Evolutionary conservation across 2,888 invertebrate genomes (phyloP), one percentile per base, ranked within the genome.

Genomic region (Fabriciana adippe): DNA sequence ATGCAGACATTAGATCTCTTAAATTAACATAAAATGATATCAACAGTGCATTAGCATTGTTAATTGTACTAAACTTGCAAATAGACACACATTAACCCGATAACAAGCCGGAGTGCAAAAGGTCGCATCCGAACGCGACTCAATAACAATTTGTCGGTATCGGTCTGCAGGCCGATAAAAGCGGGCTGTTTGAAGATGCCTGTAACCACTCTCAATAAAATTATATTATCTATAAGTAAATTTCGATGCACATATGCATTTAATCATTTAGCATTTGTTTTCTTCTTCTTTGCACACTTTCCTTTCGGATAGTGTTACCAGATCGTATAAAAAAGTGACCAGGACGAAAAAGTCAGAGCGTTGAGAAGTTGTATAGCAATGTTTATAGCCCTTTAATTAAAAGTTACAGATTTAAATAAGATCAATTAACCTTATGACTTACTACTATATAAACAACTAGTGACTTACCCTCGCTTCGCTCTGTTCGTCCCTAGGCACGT

Each of bases 61-160:
- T 51, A 61, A 35, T 35, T 55, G 54, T 60, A 48, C 54, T 57
- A 60, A 60, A 60, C 60, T 66, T 63, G 53, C 62, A 61, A 53
- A 66, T 54, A 62, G 53, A 55, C 53, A 45, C 61, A 62, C 21
- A 66, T 59, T 51, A 64, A 64, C 59, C 64, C 57, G 68, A 71
- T 68, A 71, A 71, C 60, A 47, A 59, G 47, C n/a, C 41, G 64
- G 63, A 74, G 79, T 73, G 74, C 72, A 73, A 55, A 63, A 67
- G 72, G 72, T 74, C 72, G 68, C 48, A 16, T 56, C 57, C 55
- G 66, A 54, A 60, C 55, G 55, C 67, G 60, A 69, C 69, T 69
- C 68, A 72, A 70, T 71, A 74, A 73, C 67, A 74, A 74, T 74
- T 74, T 74, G 74, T 74, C 73, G 67, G 51, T 73, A 76, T 77